These are phyloP conservation scores for Labeo rohita DNA, from an alignment of 2,113 vertebrate species.

Conservation along the genomic window DNA sequence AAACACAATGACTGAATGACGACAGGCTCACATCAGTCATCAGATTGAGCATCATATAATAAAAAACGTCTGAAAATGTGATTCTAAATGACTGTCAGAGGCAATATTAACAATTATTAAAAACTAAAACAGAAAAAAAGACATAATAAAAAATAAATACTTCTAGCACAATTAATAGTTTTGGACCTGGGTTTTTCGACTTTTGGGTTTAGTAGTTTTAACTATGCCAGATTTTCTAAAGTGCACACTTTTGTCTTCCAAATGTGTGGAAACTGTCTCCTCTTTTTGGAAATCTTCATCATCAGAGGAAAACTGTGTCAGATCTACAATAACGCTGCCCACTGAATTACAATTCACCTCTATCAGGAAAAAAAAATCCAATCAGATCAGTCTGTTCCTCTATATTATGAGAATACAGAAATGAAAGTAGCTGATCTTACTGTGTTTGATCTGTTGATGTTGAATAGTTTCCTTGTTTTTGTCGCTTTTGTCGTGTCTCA, in stretches of 20 bases:
- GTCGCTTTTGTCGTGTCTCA: slow-evolving; percentile 74
- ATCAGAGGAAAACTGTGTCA: slow-evolving; percentile 83
- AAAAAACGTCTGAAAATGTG: not conserved
- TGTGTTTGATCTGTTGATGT: slow-evolving; percentile 72
- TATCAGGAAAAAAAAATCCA: slow-evolving; percentile 46
- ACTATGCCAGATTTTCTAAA: slow-evolving; percentile 23
- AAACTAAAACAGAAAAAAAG: not conserved
- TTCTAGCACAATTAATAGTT: not conserved
- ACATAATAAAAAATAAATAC: not conserved
- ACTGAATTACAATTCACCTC: slow-evolving; percentile 4
- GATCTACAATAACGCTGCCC: slow-evolving; percentile 76
- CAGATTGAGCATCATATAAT: not conserved
- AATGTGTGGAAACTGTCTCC: slow-evolving; percentile 24
- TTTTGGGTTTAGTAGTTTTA: not conserved
- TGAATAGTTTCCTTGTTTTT: slow-evolving; percentile 77
- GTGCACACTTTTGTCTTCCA: not conserved
- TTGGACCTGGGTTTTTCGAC: not conserved
- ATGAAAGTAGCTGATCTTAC: slow-evolving; percentile 62
- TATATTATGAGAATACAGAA: not conserved
- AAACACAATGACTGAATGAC: not conserved
- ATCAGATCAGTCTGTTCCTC: not conserved
- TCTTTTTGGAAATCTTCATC: slow-evolving; percentile 69
- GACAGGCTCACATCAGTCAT: not conserved
- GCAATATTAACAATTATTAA: not conserved
- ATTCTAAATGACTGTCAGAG: not conserved